These are phyloP conservation scores for Rhinopomastus cyanomelas DNA, from an alignment of 2,113 vertebrate genomes.

Conservation along the genomic window DNA sequence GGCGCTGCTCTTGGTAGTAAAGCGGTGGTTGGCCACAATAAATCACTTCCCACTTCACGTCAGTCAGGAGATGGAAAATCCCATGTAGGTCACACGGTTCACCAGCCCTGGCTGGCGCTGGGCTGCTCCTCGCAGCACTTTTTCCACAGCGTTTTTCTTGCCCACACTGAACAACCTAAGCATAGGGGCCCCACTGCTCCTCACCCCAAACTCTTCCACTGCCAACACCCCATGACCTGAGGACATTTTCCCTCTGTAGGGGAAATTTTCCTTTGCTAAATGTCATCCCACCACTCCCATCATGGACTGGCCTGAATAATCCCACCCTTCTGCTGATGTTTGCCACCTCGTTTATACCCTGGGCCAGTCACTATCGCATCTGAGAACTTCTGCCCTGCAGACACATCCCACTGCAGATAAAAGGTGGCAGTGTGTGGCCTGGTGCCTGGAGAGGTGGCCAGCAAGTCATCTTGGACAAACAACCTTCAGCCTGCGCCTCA, in stretches of 20 bases:
- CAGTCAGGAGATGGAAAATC: constrained; percentile 1
- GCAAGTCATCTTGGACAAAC: neutral
- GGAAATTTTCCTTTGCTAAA: neutral
- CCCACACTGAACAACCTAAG: neutral
- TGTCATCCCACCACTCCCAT: neutral
- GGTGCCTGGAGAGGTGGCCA: neutral
- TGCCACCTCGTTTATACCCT: neutral
- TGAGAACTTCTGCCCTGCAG: neutral
- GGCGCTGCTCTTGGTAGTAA: neutral
- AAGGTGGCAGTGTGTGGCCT: fast-evolving
- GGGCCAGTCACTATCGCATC: neutral
- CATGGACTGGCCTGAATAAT: neutral
- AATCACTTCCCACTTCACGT: neutral
- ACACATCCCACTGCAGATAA: fast-evolving
- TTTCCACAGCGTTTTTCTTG: constrained; percentile 22
- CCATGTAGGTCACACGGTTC: neutral
- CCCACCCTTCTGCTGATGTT: neutral
- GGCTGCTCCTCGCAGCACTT: neutral
- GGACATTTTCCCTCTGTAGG: neutral
- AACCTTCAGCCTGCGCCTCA: neutral
- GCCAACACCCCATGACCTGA: neutral
- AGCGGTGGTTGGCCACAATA: neutral
- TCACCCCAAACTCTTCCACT: neutral
- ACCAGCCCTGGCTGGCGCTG: neutral
- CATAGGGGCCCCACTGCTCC: neutral